Evolutionary conservation across 2,113 vertebrate genomes (phyloP).

Genomic region (Eonycteris spelaea): DNA sequence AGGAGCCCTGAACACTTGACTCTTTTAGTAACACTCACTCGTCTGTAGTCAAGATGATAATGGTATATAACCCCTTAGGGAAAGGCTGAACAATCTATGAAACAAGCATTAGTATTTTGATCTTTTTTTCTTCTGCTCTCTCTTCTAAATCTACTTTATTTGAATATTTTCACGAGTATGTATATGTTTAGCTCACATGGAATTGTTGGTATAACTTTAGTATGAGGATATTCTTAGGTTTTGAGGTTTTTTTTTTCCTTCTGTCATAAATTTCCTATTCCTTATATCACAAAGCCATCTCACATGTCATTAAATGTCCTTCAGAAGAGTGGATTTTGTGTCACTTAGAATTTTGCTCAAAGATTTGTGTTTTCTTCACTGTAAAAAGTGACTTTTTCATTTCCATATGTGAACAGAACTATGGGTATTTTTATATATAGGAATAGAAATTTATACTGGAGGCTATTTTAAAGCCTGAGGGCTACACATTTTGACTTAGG

Average conservation of each 20-base stretch:
- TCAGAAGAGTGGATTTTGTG: background rate
- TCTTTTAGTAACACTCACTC: background rate
- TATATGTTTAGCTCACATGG: background rate
- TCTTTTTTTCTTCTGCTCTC: background rate
- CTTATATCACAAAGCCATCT: background rate
- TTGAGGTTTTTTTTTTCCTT: background rate
- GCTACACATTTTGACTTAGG: background rate
- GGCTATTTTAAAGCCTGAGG: background rate
- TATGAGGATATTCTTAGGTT: background rate
- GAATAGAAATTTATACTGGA: background rate
- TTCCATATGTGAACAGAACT: background rate
- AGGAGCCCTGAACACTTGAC: background rate
- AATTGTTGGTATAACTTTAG: background rate
- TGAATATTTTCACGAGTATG: background rate
- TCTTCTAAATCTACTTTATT: background rate
- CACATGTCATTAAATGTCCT: background rate
- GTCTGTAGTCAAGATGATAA: background rate
- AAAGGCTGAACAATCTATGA: background rate
- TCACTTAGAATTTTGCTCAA: background rate
- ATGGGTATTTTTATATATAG: background rate
- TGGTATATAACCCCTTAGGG: background rate
- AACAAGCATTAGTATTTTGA: background rate
- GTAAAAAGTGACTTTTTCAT: background rate
- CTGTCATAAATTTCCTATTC: background rate
- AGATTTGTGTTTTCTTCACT: background rate